Percentiles rank a stretch among this genome's conserved stretches.
These are phyloP conservation scores for Acleris literana DNA, from an alignment of 2,888 invertebrate species.

Conservation along the genomic window DNA sequence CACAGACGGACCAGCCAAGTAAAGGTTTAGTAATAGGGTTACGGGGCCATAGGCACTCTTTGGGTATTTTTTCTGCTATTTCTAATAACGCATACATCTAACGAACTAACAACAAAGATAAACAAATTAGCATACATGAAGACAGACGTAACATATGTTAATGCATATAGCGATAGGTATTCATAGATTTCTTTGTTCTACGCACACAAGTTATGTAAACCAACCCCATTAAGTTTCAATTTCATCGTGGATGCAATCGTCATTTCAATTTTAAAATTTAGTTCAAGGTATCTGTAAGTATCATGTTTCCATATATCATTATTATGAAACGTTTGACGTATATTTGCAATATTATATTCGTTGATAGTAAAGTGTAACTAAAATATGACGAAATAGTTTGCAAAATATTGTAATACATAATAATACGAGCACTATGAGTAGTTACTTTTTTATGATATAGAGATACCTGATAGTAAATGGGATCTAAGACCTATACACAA, in stretches of 20 bases:
- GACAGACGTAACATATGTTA: slow-evolving; percentile 5
- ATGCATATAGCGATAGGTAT: slow-evolving; percentile 6
- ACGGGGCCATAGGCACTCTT: no score
- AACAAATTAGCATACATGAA: not conserved
- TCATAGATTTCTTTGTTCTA: slow-evolving; percentile 17
- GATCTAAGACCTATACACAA: no score
- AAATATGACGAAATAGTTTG: not conserved
- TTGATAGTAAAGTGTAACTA: slow-evolving; percentile 15
- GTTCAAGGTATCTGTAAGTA: slow-evolving; percentile 24
- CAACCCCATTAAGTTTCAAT: slow-evolving; percentile 30
- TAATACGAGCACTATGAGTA: no score
- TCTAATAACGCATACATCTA: no score
- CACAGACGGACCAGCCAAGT: no score
- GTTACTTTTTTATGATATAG: no score
- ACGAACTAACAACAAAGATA: not conserved
- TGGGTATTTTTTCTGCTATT: no score
- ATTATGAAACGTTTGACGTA: slow-evolving; percentile 28
- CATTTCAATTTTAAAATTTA: slow-evolving; percentile 27
- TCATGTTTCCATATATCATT: slow-evolving; percentile 25
- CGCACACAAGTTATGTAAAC: slow-evolving; percentile 13
- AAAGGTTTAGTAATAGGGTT: no score
- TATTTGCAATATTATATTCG: slow-evolving; percentile 20
- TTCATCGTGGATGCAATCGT: slow-evolving; percentile 24
- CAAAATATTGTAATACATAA: no score
- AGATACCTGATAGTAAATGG: no score